phyloP scores from a whole-genome alignment of 1,140 invertebrate species.

The Drepana arcuata region DNA sequence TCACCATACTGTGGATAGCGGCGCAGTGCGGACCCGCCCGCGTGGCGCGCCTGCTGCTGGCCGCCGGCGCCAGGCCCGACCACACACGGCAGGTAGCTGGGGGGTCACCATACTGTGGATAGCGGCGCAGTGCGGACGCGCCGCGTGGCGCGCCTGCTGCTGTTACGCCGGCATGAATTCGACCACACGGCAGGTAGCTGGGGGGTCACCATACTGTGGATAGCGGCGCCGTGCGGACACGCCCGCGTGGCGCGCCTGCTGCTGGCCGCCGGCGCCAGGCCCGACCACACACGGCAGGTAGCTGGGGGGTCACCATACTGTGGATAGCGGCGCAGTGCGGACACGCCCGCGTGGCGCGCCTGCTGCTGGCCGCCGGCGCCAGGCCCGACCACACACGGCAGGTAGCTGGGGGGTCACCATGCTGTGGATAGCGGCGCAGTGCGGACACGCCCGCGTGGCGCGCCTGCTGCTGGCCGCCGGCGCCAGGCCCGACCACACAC shows the following conservation, averaged over 20 bases:
- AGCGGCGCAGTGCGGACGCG: too few relatives aligned
- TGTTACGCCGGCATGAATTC: too few relatives aligned
- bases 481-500: slow-evolving; percentile 84
- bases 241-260: slow-evolving; percentile 80
- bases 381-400: slow-evolving; percentile 79
- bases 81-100: slow-evolving; percentile 82
- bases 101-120: too few relatives aligned
- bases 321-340: slow-evolving; percentile 56
- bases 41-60: slow-evolving; percentile 83
- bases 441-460: slow-evolving; percentile 90
- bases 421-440: slow-evolving; percentile 94
- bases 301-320: not conserved
- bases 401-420: slow-evolving; percentile 88
- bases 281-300: not conserved
- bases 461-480: slow-evolving; percentile 82
- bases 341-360: slow-evolving; percentile 81
- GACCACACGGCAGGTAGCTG: slow-evolving; percentile 82
- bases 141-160: too few relatives aligned
- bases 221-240: slow-evolving; percentile 94
- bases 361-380: slow-evolving; percentile 80
- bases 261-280: not conserved
- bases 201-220: slow-evolving; percentile 92
- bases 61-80: slow-evolving; percentile 85
- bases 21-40: slow-evolving; percentile 93
- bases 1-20: slow-evolving; percentile 93